Evolutionary conservation across 1,140 invertebrate genomes (phyloP), one percentile per base, ranked within the genome.

Genomic region (Saccostrea glomerata): DNA sequence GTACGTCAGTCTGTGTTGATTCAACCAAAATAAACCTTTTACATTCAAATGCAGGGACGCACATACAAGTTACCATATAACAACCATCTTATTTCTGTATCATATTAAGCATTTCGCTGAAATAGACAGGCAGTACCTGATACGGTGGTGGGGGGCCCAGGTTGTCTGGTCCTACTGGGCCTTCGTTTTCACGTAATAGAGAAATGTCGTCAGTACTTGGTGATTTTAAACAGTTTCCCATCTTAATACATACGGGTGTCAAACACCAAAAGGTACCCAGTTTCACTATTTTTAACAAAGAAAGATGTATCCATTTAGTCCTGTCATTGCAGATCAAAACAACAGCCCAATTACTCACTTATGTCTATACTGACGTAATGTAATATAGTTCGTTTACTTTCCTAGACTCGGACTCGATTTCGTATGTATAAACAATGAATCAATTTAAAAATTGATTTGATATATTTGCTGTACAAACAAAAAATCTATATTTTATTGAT

Each of bases 161-260:
- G 56, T 93, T 92, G 54, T 94, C 93, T 12, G 91, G 55, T 13
- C 87, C 92, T 15, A 92, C 91, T 23, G 91, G 91, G 82, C 89
- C 91, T 47, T 94, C 94, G 89, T 87, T 93, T 40, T 94, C 94
- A 85, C 94, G 91, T 63, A 95, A 88, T 30, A 95, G 88, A 58
- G 94, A 95, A 89, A 95, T 94, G 89, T 95, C 94, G 88, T 95
- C 95, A 7, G 92, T 92, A 87, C 90, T 94, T n/a, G 93, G 93
- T 20, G 93, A 92, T 89, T 95, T 95, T 13, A 95, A 93, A 92
- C 95, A 95, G 89, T 95, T 95, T 13, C 95, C 95, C 95, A 95
- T 95, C 36, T 89, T 92, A 63, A 23, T 15, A 85, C 11, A 85
- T 56, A 84, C 47, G 47, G 40, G 25, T 77, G 25, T 77, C 25